A percentile compares a stretch with the other conserved stretches of the same genome.
phyloP scores from a whole-genome alignment of 2,113 vertebrate genomes.

The Galemys pyrenaicus region DNA sequence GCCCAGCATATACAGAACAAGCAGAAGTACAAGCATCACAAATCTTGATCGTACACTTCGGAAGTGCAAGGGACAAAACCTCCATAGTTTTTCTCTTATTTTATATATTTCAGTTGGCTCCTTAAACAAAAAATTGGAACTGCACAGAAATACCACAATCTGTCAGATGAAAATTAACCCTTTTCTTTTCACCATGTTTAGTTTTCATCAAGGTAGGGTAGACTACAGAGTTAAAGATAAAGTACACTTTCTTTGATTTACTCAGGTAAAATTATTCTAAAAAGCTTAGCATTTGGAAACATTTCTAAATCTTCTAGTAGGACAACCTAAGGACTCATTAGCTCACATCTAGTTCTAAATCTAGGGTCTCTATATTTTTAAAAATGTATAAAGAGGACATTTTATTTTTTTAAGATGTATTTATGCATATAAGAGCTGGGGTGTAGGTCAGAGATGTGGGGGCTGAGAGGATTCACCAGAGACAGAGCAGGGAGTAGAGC shows the following conservation, averaged over 20 bases:
- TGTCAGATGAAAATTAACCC: neutral
- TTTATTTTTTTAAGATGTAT: neutral
- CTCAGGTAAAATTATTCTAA: conserved; percentile 20
- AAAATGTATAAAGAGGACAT: neutral
- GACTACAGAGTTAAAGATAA: neutral
- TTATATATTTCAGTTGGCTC: neutral
- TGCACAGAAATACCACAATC: neutral
- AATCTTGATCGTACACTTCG: neutral
- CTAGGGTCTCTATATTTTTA: neutral
- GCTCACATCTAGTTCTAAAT: neutral
- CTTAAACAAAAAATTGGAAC: neutral
- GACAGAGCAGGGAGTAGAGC: too few species aligned
- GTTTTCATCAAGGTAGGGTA: neutral
- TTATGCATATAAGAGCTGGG: too few species aligned
- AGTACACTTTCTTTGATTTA: conserved; percentile 6
- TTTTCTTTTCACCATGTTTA: neutral
- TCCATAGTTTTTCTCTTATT: neutral
- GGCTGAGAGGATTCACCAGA: too few species aligned
- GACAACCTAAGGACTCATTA: neutral
- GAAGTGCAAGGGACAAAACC: neutral
- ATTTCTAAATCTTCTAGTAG: neutral
- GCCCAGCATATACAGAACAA: neutral
- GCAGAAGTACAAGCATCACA: neutral
- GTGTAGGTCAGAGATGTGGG: too few species aligned
- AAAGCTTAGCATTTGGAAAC: neutral